Conservation (phyloP, 1,140 invertebrate species). For the Eriocheir sinensis region DNA sequence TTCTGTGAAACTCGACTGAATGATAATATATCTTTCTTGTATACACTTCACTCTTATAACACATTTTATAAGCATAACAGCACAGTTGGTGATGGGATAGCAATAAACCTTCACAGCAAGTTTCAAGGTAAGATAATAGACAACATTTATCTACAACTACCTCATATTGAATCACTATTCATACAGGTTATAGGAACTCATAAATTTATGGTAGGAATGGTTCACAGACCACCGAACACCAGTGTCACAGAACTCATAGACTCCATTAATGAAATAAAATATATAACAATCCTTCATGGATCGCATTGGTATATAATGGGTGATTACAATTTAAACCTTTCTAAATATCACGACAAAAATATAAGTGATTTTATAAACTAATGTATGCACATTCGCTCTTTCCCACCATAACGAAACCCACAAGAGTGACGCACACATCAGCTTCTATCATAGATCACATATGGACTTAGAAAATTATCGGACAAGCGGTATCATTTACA, state of each 20-base stretch:
- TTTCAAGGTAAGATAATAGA: neutral
- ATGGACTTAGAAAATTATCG: neutral
- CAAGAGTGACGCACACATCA: neutral
- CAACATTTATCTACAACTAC: neutral
- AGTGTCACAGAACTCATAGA: neutral
- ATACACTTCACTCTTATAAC: neutral
- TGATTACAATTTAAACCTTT: neutral
- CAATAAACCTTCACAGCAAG: neutral
- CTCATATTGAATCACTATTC: neutral
- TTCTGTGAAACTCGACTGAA: neutral
- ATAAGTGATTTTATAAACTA: neutral
- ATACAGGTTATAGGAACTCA: neutral
- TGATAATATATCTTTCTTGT: neutral
- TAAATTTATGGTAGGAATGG: neutral
- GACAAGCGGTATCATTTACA: neutral
- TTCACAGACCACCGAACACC: neutral
- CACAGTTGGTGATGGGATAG: neutral
- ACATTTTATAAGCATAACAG: neutral
- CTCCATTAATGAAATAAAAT: neutral
- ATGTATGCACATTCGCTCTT: neutral
- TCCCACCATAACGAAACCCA: neutral
- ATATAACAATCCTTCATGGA: neutral
- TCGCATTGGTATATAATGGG: neutral
- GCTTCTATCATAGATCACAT: neutral
- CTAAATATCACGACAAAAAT: neutral